Evolutionary conservation across 1,140 invertebrate genomes (phyloP).

Genomic region (Atta cephalotes): DNA sequence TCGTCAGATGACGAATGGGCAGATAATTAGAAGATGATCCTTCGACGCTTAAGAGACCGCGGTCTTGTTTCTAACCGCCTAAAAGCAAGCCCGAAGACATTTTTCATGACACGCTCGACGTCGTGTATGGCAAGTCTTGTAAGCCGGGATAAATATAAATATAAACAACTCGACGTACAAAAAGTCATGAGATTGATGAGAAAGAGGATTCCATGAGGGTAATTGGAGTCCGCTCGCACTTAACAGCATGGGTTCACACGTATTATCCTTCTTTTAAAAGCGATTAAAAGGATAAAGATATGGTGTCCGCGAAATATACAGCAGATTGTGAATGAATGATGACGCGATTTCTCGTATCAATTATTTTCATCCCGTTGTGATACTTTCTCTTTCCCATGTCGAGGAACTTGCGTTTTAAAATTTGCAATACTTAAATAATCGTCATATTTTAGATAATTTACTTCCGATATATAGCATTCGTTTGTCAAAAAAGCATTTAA

Average conservation of each 20-base stretch:
- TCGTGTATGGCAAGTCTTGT: conserved; percentile 70
- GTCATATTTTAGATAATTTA: not conserved
- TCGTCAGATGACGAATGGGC: conserved; percentile 79
- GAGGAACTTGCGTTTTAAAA: conserved; percentile 6
- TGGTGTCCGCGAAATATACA: conserved; percentile 11
- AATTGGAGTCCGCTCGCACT: conserved; percentile 69
- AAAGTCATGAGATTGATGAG: conserved; percentile 78
- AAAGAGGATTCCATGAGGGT: conserved; percentile 73
- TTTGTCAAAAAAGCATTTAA: conserved; percentile 5
- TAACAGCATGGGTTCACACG: conserved; percentile 16
- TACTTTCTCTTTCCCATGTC: conserved; percentile 9
- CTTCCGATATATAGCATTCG: not conserved
- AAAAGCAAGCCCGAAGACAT: conserved; percentile 75
- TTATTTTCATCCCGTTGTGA: not conserved
- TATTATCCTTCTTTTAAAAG: conserved; percentile 47
- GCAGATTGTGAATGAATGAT: conserved; percentile 29
- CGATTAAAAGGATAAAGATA: conserved; percentile 66
- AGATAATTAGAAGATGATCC: conserved; percentile 82
- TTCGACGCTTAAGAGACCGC: conserved; percentile 68
- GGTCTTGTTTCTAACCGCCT: conserved; percentile 73
- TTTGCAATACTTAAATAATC: conserved; percentile 30
- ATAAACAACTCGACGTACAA: conserved; percentile 76
- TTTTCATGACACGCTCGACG: conserved; percentile 68
- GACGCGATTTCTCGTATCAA: conserved; percentile 31
- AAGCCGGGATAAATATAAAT: conserved; percentile 79